These are phyloP conservation scores for Mimachlamys varia DNA, from an alignment of 2,888 invertebrate species.

Conservation along the genomic window DNA sequence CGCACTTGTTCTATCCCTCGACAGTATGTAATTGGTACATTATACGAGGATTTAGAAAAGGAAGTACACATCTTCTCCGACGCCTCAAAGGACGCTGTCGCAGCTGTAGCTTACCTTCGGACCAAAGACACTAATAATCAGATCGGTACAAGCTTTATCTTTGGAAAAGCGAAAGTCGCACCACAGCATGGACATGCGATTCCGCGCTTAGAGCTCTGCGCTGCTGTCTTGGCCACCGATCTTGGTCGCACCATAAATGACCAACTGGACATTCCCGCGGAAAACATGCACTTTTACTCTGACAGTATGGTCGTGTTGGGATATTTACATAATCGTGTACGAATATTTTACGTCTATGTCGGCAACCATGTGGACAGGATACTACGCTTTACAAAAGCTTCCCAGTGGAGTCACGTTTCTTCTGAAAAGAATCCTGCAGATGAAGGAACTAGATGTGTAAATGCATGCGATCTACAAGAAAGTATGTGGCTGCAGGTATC, in stretches of 20 bases:
- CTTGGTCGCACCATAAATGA: neutral
- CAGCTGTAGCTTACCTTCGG: neutral
- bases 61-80: constrained; percentile 6
- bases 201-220: neutral
- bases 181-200: neutral
- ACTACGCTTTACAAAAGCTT: constrained; percentile 36
- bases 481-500: constrained; percentile 45
- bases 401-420: constrained; percentile 51
- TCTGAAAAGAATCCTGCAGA: constrained; percentile 50
- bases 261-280: neutral
- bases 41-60: neutral
- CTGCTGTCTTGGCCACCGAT: constrained; percentile 11
- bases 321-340: constrained; percentile 46
- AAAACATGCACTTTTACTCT: neutral
- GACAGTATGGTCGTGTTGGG: constrained; percentile 1
- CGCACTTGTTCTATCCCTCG: neutral
- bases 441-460: constrained; percentile 38
- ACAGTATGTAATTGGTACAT: neutral
- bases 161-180: constrained; percentile 7
- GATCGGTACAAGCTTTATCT: neutral
- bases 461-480: constrained; percentile 3
- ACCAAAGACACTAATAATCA: neutral
- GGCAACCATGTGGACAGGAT: constrained; percentile 49
- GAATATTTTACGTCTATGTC: constrained; percentile 50
- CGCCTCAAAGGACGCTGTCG: neutral